These are phyloP conservation scores for Sarotherodon lohbergeri DNA, from an alignment of 2,113 vertebrate species.

Conservation along the genomic window DNA sequence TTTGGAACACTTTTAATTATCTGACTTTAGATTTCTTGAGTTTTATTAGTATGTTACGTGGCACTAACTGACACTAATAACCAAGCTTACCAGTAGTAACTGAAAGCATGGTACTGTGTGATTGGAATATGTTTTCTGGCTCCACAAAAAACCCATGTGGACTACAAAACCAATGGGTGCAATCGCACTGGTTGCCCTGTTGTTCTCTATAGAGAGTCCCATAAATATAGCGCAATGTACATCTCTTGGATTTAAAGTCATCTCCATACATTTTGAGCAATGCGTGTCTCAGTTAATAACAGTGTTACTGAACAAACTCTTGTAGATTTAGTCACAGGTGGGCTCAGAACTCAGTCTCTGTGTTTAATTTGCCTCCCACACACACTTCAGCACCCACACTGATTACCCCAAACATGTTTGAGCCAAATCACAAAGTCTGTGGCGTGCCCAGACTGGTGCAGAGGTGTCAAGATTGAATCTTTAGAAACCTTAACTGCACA, in stretches of 20 bases:
- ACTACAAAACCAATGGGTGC: neutral
- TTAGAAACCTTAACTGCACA: neutral
- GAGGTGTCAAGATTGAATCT: neutral
- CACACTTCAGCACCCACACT: neutral
- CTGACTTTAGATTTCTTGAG: neutral
- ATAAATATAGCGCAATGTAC: neutral
- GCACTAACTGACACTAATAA: neutral
- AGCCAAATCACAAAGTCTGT: neutral
- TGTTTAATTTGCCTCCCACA: neutral
- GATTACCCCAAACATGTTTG: constrained; percentile 29
- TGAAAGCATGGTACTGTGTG: neutral
- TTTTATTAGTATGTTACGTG: neutral
- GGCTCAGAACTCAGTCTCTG: neutral
- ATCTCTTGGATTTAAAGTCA: neutral
- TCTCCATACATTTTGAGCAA: neutral
- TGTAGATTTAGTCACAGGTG: neutral
- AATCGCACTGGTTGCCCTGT: neutral
- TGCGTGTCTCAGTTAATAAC: neutral
- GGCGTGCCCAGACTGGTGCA: constrained; percentile 30
- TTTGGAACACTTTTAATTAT: neutral
- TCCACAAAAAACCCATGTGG: neutral
- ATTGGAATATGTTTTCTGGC: neutral
- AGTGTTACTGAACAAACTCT: neutral
- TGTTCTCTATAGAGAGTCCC: neutral
- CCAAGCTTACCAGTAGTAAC: neutral